phyloP scores from a whole-genome alignment of 2,888 invertebrate species.

The Fragum sueziense region DNA sequence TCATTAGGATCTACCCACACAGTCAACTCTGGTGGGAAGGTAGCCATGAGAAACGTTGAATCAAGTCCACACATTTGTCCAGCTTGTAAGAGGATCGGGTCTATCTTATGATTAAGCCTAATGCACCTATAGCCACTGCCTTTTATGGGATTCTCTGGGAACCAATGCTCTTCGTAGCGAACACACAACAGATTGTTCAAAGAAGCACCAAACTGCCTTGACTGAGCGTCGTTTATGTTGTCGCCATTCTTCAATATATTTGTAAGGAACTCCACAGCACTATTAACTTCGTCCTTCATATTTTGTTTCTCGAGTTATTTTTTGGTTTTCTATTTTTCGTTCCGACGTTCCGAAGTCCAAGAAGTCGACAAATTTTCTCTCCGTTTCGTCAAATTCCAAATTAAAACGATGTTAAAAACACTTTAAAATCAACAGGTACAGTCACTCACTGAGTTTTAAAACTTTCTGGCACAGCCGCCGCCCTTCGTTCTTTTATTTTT shows the following conservation, averaged over 20 bases:
- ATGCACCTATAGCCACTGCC: constrained; percentile 89
- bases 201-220: constrained; percentile 64
- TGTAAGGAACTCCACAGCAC: constrained; percentile 75
- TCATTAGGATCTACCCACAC: constrained; percentile 91
- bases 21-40: constrained; percentile 88
- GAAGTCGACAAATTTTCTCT: neutral
- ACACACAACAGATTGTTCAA: constrained; percentile 68
- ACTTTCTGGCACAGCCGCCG: neutral
- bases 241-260: constrained; percentile 67
- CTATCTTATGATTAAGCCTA: constrained; percentile 88
- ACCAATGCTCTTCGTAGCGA: constrained; percentile 89
- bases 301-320: constrained; percentile 20
- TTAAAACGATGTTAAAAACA: neutral
- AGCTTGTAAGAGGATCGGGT: constrained; percentile 87
- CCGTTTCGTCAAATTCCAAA: neutral
- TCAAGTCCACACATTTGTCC: constrained; percentile 86
- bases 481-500: constrained; percentile 29
- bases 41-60: constrained; percentile 82
- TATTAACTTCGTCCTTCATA: constrained; percentile 79
- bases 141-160: constrained; percentile 88
- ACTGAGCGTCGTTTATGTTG: constrained; percentile 61
- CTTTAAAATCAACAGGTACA: neutral
- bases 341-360: neutral
- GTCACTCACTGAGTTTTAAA: neutral
- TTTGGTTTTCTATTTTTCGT: neutral